Base-by-base conservation (phyloP, 2,797 vertebrate species). In the Enteromius viviparus region DNA sequence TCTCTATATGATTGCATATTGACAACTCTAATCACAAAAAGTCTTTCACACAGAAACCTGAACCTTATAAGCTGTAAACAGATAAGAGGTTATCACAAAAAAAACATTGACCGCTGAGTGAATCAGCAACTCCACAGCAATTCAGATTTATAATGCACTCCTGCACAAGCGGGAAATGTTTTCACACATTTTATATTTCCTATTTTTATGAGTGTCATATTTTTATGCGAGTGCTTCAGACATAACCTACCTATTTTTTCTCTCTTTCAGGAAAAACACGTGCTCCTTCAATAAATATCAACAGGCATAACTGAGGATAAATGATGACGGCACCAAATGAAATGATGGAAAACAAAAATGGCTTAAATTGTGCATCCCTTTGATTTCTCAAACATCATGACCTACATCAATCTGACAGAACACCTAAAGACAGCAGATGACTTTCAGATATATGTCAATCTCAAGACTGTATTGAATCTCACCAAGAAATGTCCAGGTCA, bases 201-300 rank as follows among this genome's bases (percentile, higher is more conserved):
- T 42, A 2, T 29, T 72, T 42, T 78, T 65, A 78, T 7, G 23
- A 45, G 12, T n/a, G 9, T 11, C 40, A 47, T 87, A 42, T 23
- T 58, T 21, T 47, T 29, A 6, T 10, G 42, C 21, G 0, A 53
- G 10, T 34, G 10, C 21, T 53, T 9, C 3, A 80, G 78, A 87
- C 85, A 82, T 14, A 76, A 78, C 71, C 6, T 15, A 21, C 21
- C 53, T 32, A 26, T 12, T 14, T 83, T 5, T 66, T 89, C 89
- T 70, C 91, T 84, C 86, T 81, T 81, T 23, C 89, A 95, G 94
- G 90, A 93, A 76, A 84, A 87, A 93, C 55, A 86, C 66, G 3
- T 95, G 94, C 81, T 88, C 90, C 23, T 94, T 95, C 87, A 87
- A 89, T 58, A 83, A 58, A 69, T 14, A 49, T 55, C 72, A 55